Evolutionary conservation across 2,797 vertebrate genomes (phyloP), one percentile per base, ranked within the genome.

Genomic region (Premnoplex brunnescens): DNA sequence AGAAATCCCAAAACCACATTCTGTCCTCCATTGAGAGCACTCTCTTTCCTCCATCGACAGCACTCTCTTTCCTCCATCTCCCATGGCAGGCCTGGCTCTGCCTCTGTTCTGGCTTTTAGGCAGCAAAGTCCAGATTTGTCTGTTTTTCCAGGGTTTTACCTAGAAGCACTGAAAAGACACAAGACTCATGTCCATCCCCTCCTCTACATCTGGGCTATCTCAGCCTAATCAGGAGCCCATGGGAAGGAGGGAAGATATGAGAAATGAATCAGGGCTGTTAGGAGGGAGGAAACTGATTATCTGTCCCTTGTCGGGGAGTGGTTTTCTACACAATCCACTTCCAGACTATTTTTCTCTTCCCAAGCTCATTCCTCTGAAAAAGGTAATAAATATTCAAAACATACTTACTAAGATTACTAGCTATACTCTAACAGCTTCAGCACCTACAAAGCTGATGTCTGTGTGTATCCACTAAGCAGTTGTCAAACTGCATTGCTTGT

Each of bases 381-480:
- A 85, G 72, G 21, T 78, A 94, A 94, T 94, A 94, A 95, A 94
- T 94, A 97, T 93, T 95, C 96, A 93, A 88, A 92, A 58, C 37
- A 26, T 64, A 62, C 76, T 93, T 75, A 62, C 58, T 85, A 52
- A 85, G 24, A 73, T 93, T 88, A 84, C 62, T 69, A 84, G 69
- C 60, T 68, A 37, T 74, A 48, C 23, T 48, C 54, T 64, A 93
- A 72, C 22, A 90, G 63, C 60, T 85, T 93, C 91, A 91, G 27
- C 88, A 95, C 84, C 95, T 89, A 93, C 84, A 76, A 93, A 91
- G 83, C 66, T 81, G 59, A 69, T 51, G 86, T 41, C 43, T 76
- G 26, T n/a, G 41, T n/a, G n/a, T 49, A 63, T 89, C 79, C 3
- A 1, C 88, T 83, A 84, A 81, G 81, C 52, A 86, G 69, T 51